Base-by-base conservation (phyloP, 2,797 vertebrate species). In the Sebastes baramenuke region DNA sequence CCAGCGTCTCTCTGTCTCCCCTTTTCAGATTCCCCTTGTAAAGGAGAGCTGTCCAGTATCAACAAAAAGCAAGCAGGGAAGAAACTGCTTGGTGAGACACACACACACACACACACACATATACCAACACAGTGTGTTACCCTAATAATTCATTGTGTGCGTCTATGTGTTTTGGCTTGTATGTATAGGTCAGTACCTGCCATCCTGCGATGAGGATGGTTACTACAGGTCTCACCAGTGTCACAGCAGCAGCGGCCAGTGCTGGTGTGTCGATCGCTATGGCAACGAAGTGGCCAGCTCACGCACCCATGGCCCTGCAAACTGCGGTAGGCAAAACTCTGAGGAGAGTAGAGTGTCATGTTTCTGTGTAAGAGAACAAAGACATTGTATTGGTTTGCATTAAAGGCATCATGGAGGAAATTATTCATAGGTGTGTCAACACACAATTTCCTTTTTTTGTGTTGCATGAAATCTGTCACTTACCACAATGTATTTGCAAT, bases 191-290 rank as follows among this genome's bases (percentile, higher is more conserved):
- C 94, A 96, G 59, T 98, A 97, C 75, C 76, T 97, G 80, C 98
- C 98, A 0, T 95, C 97, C 73, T 99, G 98, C 80, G 97, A 98
- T 49, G 96, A 96, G 42, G 95, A 96, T 0, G 98, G 98, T 3
- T 95, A 97, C 88, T 99, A 97, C 52, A 79, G 91, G 24, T 95
- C 97, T 64, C 96, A 96, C 58, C 98, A 99, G 90, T 99, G 97
- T 88, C 97, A 98, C 79, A 84, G 93, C 80, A 93, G 92, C 92
- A 97, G 93, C 1, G 97, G 97, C 1, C 96, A 97, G 90, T 98
- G 98, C 61, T 99, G 98, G 98, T 99, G 98, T n/a, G 97, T 97
- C 84, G 97, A 99, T 89, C 94, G 94, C 49, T 95, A 97, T 9
- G 98, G 98, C 85, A 97, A 97, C 27, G 97, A 98, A 89, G 94